These are phyloP conservation scores for Drosophila pegasa DNA, from an alignment of 2,888 invertebrate genomes.

Conservation along the genomic window DNA sequence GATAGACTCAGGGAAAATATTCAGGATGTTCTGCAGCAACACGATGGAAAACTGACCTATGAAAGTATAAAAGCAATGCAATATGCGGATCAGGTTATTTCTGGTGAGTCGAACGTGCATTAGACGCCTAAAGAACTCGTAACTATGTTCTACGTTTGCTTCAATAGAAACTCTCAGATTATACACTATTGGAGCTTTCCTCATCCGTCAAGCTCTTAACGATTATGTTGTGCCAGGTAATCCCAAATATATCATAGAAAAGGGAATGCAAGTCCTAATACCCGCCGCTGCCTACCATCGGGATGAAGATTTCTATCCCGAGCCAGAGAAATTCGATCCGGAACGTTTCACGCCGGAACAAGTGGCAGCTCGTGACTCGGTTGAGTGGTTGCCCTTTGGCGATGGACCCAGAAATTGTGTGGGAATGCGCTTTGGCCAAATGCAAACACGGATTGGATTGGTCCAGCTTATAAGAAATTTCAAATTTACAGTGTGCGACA, in stretches of 20 bases:
- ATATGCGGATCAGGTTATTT: constrained; percentile 85
- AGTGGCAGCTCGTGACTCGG: constrained; percentile 85
- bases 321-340: constrained; percentile 88
- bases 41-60: constrained; percentile 84
- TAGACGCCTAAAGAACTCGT: background rate
- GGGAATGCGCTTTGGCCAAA: constrained; percentile 82
- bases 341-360: constrained; percentile 87
- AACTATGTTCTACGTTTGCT: background rate
- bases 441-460: constrained; percentile 78
- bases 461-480: constrained; percentile 71
- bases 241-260: constrained; percentile 85
- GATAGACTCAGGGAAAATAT: constrained; percentile 84
- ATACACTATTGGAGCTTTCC: constrained; percentile 86
- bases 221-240: constrained; percentile 69
- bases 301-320: constrained; percentile 85
- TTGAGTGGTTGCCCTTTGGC: constrained; percentile 82
- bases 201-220: constrained; percentile 86
- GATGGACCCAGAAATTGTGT: constrained; percentile 83
- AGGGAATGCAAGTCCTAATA: constrained; percentile 70
- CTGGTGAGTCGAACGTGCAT: constrained; percentile 77
- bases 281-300: constrained; percentile 86
- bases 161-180: constrained; percentile 86
- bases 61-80: constrained; percentile 83
- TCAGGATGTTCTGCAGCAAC: constrained; percentile 77
- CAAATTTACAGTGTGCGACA: constrained; percentile 62